A percentile compares a stretch with the other conserved stretches of the same genome.
Conservation (phyloP, 1,140 invertebrate species). For the Drosophila neocordata region DNA sequence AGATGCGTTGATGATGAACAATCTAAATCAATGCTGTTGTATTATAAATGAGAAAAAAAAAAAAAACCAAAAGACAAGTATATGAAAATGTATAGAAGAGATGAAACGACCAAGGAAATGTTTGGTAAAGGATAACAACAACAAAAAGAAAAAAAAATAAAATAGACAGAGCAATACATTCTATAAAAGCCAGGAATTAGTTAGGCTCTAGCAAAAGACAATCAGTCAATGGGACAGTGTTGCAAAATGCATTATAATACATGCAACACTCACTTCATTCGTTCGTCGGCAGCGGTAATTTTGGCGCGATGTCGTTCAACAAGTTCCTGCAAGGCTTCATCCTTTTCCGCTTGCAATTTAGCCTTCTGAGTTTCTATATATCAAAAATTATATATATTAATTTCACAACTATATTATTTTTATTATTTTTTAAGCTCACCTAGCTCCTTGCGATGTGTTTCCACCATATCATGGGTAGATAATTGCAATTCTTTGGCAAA, state of each 20-base stretch:
- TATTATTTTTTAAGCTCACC: constrained; percentile 73
- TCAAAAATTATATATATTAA: background rate
- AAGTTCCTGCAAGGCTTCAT: constrained; percentile 83
- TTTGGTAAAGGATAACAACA: background rate
- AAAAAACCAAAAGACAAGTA: constrained; percentile 41
- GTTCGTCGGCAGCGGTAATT: constrained; percentile 83
- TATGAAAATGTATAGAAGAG: constrained; percentile 33
- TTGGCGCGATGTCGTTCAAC: constrained; percentile 84
- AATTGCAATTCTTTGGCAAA: constrained; percentile 76
- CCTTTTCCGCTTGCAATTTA: constrained; percentile 84
- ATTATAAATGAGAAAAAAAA: constrained; percentile 28
- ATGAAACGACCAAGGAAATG: constrained; percentile 38
- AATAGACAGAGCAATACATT: constrained; percentile 18
- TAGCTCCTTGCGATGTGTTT: constrained; percentile 85
- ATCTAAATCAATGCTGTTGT: constrained; percentile 59
- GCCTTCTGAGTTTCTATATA: constrained; percentile 84
- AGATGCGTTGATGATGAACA: constrained; percentile 37
- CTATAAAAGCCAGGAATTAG: constrained; percentile 16
- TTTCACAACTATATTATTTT: background rate
- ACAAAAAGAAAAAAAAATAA: constrained; percentile 7
- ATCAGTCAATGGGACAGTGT: background rate
- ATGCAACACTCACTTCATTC: constrained; percentile 78
- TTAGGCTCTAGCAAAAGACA: constrained; percentile 4
- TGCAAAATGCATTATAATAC: background rate
- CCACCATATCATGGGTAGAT: constrained; percentile 84